These are phyloP conservation scores for Pagrus major DNA, from an alignment of 2,113 vertebrate genomes.

Conservation along the genomic window DNA sequence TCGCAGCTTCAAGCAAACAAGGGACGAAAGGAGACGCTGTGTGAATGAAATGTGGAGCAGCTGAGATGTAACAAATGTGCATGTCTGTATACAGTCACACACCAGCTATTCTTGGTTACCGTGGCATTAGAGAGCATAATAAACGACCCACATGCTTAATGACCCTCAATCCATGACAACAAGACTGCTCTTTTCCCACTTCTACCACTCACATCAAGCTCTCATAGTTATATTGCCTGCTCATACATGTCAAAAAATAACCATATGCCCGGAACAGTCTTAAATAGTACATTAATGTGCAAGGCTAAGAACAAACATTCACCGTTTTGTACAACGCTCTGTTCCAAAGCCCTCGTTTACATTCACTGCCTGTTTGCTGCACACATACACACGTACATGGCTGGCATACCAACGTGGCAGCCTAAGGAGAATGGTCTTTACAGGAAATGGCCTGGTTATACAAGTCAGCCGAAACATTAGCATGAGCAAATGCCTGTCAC, in stretches of 20 bases:
- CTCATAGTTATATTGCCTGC: neutral
- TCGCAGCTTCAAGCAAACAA: neutral
- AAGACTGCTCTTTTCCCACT: neutral
- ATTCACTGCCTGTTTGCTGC: neutral
- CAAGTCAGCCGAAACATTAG: slow-evolving; percentile 5
- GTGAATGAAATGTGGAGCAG: slow-evolving; percentile 51
- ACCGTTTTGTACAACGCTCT: neutral
- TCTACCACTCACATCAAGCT: neutral
- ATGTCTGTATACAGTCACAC: slow-evolving; percentile 3
- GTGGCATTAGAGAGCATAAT: neutral
- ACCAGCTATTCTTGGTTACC: slow-evolving; percentile 19
- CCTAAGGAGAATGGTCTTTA: slow-evolving; percentile 33
- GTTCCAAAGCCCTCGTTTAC: neutral
- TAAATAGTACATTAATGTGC: neutral
- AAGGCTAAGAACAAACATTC: neutral
- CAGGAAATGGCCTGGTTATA: slow-evolving; percentile 26
- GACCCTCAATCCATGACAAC: neutral
- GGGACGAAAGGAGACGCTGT: slow-evolving; percentile 18
- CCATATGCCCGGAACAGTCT: neutral
- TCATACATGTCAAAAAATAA: neutral
- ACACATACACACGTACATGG: neutral
- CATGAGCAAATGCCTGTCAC: neutral
- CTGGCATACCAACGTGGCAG: slow-evolving; percentile 22
- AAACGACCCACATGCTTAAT: slow-evolving; percentile 12
- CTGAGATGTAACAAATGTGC: slow-evolving; percentile 22